Evolutionary conservation across 2,888 invertebrate genomes (phyloP).

Genomic region (Shargacucullia verbasci): DNA sequence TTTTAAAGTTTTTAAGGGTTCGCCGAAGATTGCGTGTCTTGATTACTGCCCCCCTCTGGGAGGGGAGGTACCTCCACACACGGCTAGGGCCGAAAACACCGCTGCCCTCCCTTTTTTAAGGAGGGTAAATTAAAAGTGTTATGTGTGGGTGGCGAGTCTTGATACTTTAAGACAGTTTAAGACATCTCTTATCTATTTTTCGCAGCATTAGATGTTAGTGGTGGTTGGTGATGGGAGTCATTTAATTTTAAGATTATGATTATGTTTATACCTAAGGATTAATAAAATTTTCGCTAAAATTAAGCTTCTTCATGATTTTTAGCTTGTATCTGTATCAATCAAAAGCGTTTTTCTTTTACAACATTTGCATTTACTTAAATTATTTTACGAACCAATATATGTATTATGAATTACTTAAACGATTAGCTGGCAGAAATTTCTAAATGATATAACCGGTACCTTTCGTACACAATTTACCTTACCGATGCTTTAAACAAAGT

Average conservation of each 20-base stretch:
- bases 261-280: too few relatives aligned
- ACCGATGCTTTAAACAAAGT: too few relatives aligned
- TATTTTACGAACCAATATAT: too few relatives aligned
- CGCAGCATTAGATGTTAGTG: conserved; percentile 28
- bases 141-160: conserved; percentile 65
- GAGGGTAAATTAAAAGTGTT: conserved; percentile 89
- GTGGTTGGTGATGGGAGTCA: conserved; percentile 24
- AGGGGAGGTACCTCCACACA: conserved; percentile 73
- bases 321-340: too few relatives aligned
- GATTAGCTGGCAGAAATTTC: too few relatives aligned
- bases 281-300: too few relatives aligned
- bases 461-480: too few relatives aligned
- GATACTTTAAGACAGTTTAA: conserved; percentile 82
- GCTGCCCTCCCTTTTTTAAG: conserved; percentile 88
- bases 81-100: conserved; percentile 78
- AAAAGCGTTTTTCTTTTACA: too few relatives aligned
- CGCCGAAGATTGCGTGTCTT: conserved; percentile 91
- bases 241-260: conserved; percentile 26
- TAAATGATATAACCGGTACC: too few relatives aligned
- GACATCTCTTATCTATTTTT: conserved; percentile 46
- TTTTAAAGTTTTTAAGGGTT: conserved; percentile 91
- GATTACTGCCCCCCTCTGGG: conserved; percentile 82
- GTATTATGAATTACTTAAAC: too few relatives aligned
- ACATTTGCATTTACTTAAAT: too few relatives aligned
- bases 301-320: too few relatives aligned